Percentiles rank a stretch among this genome's conserved stretches.
These are phyloP conservation scores for Clostera curtula DNA, from an alignment of 2,888 invertebrate genomes.

Conservation along the genomic window DNA sequence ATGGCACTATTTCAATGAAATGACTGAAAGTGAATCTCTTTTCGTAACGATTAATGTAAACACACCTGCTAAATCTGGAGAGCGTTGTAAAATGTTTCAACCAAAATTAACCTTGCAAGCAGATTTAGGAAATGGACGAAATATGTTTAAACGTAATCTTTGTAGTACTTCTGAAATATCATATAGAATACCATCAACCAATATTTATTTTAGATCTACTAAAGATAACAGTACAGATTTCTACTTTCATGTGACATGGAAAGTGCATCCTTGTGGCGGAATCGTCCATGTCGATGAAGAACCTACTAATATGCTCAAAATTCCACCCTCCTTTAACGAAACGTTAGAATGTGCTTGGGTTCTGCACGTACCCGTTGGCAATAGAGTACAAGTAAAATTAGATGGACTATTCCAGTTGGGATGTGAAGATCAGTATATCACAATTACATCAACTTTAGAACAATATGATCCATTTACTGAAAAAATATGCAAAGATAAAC, in stretches of 20 bases:
- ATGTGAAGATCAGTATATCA: conserved; percentile 56
- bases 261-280: conserved; percentile 80
- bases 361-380: conserved; percentile 54
- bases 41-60: conserved; percentile 34
- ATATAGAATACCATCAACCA: conserved; percentile 39
- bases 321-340: conserved; percentile 56
- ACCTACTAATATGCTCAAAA: conserved; percentile 33
- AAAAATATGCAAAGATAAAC: conserved; percentile 76
- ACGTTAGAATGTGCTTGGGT: conserved; percentile 84
- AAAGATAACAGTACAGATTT: conserved; percentile 33
- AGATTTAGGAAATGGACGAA: conserved; percentile 8
- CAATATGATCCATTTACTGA: conserved; percentile 69
- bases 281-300: conserved; percentile 42
- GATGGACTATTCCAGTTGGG: conserved; percentile 40
- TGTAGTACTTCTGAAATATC: conserved; percentile 37
- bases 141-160: conserved; percentile 22
- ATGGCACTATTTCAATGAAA: conserved; percentile 41
- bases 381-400: conserved; percentile 48
- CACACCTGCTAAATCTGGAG: conserved; percentile 29
- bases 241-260: conserved; percentile 52
- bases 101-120: conserved; percentile 36
- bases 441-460: conserved; percentile 67
- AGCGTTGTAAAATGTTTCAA: conserved; percentile 35
- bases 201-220: conserved; percentile 34
- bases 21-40: conserved; percentile 38